Base-by-base conservation (phyloP, 2,113 vertebrate genomes). In the Gobiocypris rarus region DNA sequence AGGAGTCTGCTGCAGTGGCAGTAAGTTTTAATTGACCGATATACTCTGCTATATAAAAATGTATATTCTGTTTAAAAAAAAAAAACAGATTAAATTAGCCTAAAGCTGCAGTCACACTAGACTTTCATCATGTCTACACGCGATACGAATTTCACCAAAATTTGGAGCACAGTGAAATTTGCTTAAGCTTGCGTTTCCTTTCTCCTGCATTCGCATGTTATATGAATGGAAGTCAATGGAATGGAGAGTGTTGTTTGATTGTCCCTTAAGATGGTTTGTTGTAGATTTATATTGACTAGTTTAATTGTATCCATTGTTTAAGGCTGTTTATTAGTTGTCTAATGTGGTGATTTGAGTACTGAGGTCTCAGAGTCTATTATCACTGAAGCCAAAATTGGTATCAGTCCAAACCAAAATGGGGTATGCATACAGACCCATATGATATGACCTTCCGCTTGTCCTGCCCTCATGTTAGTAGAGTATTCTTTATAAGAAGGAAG, bases 321-420 rank as follows among this genome's bases (percentile, higher is more conserved):
- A 43, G 69, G 22, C 2, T 71, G 11, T 71, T 43, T 24, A 71
- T 71, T 45, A 43, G 69, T 24, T 70, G 65, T 70, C 34, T 41
- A 17, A 38, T 2, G 38, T 45, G 13, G 22, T n/a, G 22, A 71
- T 45, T 71, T 54, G 45, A 24, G 41, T 24, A 45, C 22, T 71
- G 11, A 45, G 9, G 69, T n/a, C 13, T 41, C 38, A 24, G 22
- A 14, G 41, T 41, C 65, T 69, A 17, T 3, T 31, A 65, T 65
- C 70, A 73, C 19, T 48, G 70, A 48, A 26, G 71, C 24, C 43
- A 75, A 50, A 75, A 52, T 52, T 75, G 71, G 71, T 8, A 19
- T 75, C 6, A 28, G 14, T 75, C 45, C 71, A 75, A 52, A 75
- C 71, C 71, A 52, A 75, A 59, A 5, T 59, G 34, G 28, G 75